These are phyloP conservation scores for Aratinga solstitialis DNA, from an alignment of 2,797 vertebrate genomes.

Conservation along the genomic window DNA sequence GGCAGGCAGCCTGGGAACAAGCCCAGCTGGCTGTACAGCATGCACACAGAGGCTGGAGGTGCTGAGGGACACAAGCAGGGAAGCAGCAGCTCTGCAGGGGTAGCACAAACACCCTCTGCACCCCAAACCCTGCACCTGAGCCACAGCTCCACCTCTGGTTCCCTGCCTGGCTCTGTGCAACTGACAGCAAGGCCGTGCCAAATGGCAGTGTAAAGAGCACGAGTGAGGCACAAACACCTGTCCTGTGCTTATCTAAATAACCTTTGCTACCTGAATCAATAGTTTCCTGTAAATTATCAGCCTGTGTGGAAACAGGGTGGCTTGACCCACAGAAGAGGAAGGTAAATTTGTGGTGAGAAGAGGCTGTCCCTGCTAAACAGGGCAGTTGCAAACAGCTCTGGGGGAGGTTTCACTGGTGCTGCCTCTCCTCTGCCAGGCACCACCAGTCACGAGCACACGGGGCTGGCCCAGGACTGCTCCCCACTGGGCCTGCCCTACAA, in stretches of 20 bases:
- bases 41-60: background rate
- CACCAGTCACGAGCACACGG: background rate
- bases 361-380: background rate
- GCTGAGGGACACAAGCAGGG: background rate
- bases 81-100: background rate
- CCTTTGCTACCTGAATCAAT: constrained; percentile 43
- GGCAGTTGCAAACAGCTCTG: background rate
- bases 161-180: background rate
- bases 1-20: background rate
- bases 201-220: background rate
- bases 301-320: background rate
- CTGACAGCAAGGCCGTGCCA: background rate
- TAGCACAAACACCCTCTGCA: fast-evolving
- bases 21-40: background rate
- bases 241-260: background rate
- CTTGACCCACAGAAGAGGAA: background rate
- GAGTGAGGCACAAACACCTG: background rate
- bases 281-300: constrained; percentile 20
- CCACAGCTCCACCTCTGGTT: background rate
- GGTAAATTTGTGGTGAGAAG: background rate
- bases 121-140: background rate
- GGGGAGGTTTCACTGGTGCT: background rate
- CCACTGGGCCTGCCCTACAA: background rate
- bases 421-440: background rate
- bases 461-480: background rate